phyloP scores from a whole-genome alignment of 2,888 invertebrate genomes.

The Marasmarcha lunaedactyla region DNA sequence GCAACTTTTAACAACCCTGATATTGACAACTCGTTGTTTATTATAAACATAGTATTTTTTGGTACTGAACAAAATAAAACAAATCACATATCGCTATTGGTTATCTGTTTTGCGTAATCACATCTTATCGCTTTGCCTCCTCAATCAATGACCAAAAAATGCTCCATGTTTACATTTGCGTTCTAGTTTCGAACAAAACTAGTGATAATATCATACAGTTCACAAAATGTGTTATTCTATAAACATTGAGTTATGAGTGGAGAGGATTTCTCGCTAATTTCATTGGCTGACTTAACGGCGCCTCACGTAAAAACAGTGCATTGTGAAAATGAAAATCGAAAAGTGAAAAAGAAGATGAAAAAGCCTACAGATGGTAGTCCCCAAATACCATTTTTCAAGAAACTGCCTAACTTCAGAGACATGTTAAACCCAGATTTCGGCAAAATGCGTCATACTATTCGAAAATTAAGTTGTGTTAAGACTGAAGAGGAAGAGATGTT shows the following conservation, averaged over 20 bases:
- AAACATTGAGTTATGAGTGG: constrained; percentile 43
- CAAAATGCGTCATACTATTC: constrained; percentile 32
- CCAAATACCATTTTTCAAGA: constrained; percentile 21
- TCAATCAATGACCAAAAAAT: constrained; percentile 63
- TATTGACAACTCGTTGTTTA: too few relatives aligned
- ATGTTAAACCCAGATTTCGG: constrained; percentile 31
- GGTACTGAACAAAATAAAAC: too few relatives aligned
- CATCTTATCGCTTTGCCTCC: constrained; percentile 54
- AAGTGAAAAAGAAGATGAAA: too few relatives aligned
- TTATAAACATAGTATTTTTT: too few relatives aligned
- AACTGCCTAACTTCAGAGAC: constrained; percentile 29
- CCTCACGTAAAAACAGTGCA: constrained; percentile 13
- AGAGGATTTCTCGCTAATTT: constrained; percentile 32
- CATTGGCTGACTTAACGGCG: constrained; percentile 26
- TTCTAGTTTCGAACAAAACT: constrained; percentile 18
- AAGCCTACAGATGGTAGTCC: constrained; percentile 10
- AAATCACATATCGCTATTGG: too few relatives aligned
- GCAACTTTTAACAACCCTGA: too few relatives aligned
- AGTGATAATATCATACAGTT: too few relatives aligned
- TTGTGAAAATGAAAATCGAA: too few relatives aligned
- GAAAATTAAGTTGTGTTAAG: constrained; percentile 41
- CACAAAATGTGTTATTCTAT: too few relatives aligned
- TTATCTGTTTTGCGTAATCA: constrained; percentile 33
- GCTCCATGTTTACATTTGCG: constrained; percentile 30
- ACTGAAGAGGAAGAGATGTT: constrained; percentile 30